Base-by-base conservation (phyloP, 2,888 invertebrate species). In the Buathra laborator region DNA sequence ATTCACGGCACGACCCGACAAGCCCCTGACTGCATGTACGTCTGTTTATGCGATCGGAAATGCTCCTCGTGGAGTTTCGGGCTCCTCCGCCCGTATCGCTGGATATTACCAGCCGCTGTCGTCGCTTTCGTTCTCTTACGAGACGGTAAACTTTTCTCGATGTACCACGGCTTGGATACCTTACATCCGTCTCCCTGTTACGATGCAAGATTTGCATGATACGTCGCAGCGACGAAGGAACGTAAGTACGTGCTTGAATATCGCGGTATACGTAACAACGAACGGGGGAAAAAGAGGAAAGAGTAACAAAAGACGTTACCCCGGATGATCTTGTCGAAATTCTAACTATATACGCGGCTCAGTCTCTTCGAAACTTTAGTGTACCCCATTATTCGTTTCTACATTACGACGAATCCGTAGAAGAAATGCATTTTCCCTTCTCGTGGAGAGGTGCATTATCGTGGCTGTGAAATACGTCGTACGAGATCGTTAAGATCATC, bases 401-500 rank as follows among this genome's bases (percentile, higher is more conserved):
- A 16, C 43, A 43, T 76, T 37, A 32, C 64, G 37, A 76, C 29
- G n/a, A 71, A 53, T 9, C 66, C 16, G 12, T 12, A 24, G 56
- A 72, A 43, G 56, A 56, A 72, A 53, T 53, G 53, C 37, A 66
- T 43, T 43, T 16, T 66, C 66, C 24, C 37, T 7, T 37, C 37
- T 37, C 37, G 37, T 1, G 6, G 37, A 9, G n/a, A 4, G 43
- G 19, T 43, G 10, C 43, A 66, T 66, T 66, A 66, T 12, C 16
- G 43, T 29, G 66, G 66, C 10, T 43, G 24, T 10, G 46, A 32
- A 32, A 74, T 29, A 71, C 71, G 66, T 66, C 80, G 72, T 72
- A 72, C 19, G 46, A 9, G 44, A 46, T 76, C 75, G 79, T 83
- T 75, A 80, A 37, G 70, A 80, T 80, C 64, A 83, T 83, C 66